Conservation (phyloP, 2,888 invertebrate genomes). For the Hypercompe scribonia region DNA sequence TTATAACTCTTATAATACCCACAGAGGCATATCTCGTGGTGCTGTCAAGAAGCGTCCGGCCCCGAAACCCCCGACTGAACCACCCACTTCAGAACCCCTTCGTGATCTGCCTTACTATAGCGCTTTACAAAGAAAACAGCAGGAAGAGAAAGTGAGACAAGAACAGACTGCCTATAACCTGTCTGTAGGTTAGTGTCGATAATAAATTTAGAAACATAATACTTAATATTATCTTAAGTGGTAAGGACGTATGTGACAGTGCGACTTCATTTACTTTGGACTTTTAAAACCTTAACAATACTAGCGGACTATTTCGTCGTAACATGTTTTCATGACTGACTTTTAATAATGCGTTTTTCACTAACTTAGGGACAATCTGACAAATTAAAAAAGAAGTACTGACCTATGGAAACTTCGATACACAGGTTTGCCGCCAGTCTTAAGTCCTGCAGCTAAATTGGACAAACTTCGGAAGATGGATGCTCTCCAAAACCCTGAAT, state of each 20-base stretch:
- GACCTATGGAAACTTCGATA: background rate
- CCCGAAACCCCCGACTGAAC: conserved; percentile 57
- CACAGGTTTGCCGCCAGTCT: conserved; percentile 78
- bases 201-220: background rate
- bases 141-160: conserved; percentile 60
- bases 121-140: conserved; percentile 66
- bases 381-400: background rate
- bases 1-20: background rate
- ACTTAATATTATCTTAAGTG: too few relatives aligned
- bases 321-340: too few relatives aligned
- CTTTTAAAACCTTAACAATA: too few relatives aligned
- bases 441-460: conserved; percentile 69
- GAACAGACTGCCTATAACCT: conserved; percentile 69
- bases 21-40: conserved; percentile 60
- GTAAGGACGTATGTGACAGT: too few relatives aligned
- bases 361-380: too few relatives aligned
- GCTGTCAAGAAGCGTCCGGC: conserved; percentile 77
- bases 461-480: conserved; percentile 84
- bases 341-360: too few relatives aligned
- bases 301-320: too few relatives aligned
- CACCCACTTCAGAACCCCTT: conserved; percentile 46
- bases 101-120: conserved; percentile 70
- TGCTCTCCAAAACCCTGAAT: conserved; percentile 67
- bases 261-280: too few relatives aligned
- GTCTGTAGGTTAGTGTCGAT: conserved; percentile 62